Base-by-base conservation (phyloP, 2,797 vertebrate species). In the Sphenodon punctatus region DNA sequence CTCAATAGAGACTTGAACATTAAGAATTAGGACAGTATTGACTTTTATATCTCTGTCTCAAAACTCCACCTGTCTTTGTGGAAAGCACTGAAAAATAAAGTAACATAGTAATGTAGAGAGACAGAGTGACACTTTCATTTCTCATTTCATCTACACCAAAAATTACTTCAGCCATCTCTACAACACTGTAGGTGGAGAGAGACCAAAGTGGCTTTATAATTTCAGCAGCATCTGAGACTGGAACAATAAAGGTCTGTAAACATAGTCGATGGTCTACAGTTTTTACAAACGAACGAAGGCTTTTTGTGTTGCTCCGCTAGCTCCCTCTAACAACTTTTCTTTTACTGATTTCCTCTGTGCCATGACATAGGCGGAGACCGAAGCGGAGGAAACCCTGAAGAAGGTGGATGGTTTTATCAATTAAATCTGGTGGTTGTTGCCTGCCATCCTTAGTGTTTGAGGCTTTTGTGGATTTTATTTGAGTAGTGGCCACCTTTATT, bases 241-340 rank as follows among this genome's bases (percentile, higher is more conserved):
- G 93, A 59, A 88, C 89, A 87, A 77, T 84, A 55, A 95, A 98
- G 97, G 97, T 97, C 97, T 96, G 97, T 98, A 95, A 95, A 93
- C 60, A 86, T 32, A 78, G 82, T 76, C 91, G 46, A 8, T 46
- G 79, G 19, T 84, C 89, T 88, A 80, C 87, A 82, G 51, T 80
- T 84, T 80, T 92, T 87, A 56, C 70, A 84, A 85, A 70, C 65
- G 82, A 72, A 20, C 70, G 61, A 84, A 86, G 39, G 80, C 67
- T 59, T 82, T 91, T 75, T 81, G 43, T 69, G 19, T 55, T 69
- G 27, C 14, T 67, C 56, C 83, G 38, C 75, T 59, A 82, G 67
- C 51, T 3, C 61, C 74, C 61, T 67, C 90, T 96, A 96, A 97
- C 59, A 3, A 85, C 61, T 76, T 94, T 94, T 92, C 92, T 85